These are phyloP conservation scores for Gymnoscopelus microlampas DNA, from an alignment of 2,797 vertebrate genomes.

Conservation along the genomic window DNA sequence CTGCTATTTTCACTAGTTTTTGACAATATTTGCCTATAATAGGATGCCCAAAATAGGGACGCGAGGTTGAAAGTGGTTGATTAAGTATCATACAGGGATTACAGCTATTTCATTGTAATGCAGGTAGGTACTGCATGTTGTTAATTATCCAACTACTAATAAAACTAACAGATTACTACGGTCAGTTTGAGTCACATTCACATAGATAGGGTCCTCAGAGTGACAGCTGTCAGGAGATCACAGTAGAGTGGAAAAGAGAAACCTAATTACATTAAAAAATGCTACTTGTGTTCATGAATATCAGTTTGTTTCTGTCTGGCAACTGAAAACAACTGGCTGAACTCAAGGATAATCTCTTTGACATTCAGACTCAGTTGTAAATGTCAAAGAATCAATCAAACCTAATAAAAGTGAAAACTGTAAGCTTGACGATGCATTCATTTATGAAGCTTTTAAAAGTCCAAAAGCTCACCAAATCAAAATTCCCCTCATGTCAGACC, in stretches of 20 bases:
- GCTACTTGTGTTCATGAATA: constrained; percentile 29
- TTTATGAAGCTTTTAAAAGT: background rate
- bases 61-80: too few relatives aligned
- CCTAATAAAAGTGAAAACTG: background rate
- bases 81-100: background rate
- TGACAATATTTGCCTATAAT: too few relatives aligned
- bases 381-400: background rate
- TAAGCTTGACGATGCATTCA: background rate
- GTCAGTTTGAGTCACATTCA: constrained; percentile 14
- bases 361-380: background rate
- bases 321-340: constrained; percentile 26
- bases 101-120: background rate
- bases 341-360: constrained; percentile 1
- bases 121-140: background rate
- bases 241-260: constrained; percentile 19
- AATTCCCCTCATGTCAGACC: constrained; percentile 1
- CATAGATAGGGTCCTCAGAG: background rate
- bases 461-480: constrained; percentile 2
- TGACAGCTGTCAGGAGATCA: constrained; percentile 8
- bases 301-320: constrained; percentile 11
- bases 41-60: too few relatives aligned
- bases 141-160: background rate
- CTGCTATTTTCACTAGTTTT: too few relatives aligned
- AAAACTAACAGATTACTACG: background rate
- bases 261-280: constrained; percentile 18